Evolutionary conservation across 2,888 invertebrate genomes (phyloP), one percentile per base, ranked within the genome.

Genomic region (Schizotus pectinicornis): DNA sequence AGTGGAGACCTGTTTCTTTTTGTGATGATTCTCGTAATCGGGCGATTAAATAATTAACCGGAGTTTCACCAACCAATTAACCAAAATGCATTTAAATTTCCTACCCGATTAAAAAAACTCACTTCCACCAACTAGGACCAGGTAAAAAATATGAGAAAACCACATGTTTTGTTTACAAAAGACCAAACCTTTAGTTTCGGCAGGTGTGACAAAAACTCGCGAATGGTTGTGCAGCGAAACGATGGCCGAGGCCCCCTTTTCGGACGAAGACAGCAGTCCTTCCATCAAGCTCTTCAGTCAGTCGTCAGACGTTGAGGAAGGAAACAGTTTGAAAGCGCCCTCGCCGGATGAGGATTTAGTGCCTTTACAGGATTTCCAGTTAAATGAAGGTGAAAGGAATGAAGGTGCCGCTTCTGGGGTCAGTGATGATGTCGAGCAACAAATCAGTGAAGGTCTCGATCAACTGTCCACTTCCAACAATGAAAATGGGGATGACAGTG

Each of bases 201-300:
- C 22, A 22, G 5, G 5, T 22, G 22, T 22, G 22, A 22, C 22
- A 2, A 22, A 22, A 22, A 22, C 5, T 22, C 5, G 22, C 22
- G 22, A 22, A 22, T 22, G 22, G 22, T 22, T 22, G 22, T 22
- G 22, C 22, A 22, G 8, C 12, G 13, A 33, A 3, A 50, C n/a
- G 7, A 56, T 56, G 56, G 56, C 56, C 12, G 56, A 56, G 31
- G 43, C 37, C 35, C 48, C 49, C 8, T 49, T 56, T 42, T 56
- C 56, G 12, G 56, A 56, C 30, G 56, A 56, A 32, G 56, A 56
- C 49, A 56, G 56, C 33, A 47, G 36, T 32, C 56, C 56, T 22
- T 48, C 56, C 14, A 42, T 31, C n/a, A 56, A 49, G 30, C 42
- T 35, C 31, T 49, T 42, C 42, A 43, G 49, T 14, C 43, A 37